phyloP scores from a whole-genome alignment of 2,888 invertebrate genomes.

The Linnaemya vulpina region DNA sequence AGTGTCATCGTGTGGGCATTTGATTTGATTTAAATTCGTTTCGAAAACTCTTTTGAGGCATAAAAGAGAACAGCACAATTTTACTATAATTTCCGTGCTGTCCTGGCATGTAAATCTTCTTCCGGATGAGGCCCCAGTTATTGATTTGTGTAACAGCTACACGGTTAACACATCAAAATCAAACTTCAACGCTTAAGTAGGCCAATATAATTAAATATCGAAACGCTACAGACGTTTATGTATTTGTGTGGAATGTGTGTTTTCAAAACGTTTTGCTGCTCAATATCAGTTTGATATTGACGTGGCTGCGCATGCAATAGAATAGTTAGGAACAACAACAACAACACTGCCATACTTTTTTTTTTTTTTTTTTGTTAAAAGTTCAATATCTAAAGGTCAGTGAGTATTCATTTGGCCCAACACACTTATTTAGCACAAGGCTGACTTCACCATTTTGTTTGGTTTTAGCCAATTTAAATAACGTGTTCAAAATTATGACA shows the following conservation, averaged over 20 bases:
- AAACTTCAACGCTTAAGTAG: neutral
- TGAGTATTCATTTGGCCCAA: slow-evolving; percentile 15
- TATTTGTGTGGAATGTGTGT: neutral
- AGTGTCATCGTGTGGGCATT: too few species aligned
- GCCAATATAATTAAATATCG: too few species aligned
- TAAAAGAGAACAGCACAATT: too few species aligned
- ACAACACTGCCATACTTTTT: too few species aligned
- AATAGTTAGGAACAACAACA: neutral
- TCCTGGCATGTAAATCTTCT: neutral
- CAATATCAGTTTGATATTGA: neutral
- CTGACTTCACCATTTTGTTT: slow-evolving; percentile 16
- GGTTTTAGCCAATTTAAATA: neutral
- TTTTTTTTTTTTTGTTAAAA: neutral
- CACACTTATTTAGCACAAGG: slow-evolving; percentile 32
- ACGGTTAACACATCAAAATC: neutral
- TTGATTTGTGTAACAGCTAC: neutral
- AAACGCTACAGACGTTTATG: neutral
- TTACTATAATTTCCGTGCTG: too few species aligned
- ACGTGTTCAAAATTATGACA: slow-evolving; percentile 39
- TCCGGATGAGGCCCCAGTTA: neutral
- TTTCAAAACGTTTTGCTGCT: neutral
- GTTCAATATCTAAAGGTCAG: slow-evolving; percentile 41
- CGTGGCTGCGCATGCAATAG: slow-evolving; percentile 5
- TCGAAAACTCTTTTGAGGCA: too few species aligned
- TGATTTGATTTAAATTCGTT: too few species aligned